These are phyloP conservation scores for Hippotragus niger DNA, from an alignment of 2,113 vertebrate genomes.

Conservation along the genomic window DNA sequence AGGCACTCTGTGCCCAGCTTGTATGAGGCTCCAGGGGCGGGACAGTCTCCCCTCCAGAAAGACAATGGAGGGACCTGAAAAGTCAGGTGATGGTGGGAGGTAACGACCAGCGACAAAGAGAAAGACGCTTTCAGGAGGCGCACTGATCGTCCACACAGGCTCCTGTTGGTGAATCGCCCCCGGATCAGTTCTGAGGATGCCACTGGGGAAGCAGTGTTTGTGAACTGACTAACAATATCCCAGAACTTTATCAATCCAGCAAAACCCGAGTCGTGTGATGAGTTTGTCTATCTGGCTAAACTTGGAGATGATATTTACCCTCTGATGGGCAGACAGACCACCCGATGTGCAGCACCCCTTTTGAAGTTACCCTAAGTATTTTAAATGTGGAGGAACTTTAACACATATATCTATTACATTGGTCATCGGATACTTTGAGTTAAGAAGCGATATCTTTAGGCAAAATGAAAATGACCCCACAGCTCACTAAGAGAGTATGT, in stretches of 20 bases:
- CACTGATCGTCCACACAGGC: fast-evolving
- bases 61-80: fast-evolving
- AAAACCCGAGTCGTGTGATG: background rate
- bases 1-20: fast-evolving
- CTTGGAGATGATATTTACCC: background rate
- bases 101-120: background rate
- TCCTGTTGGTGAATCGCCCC: fast-evolving
- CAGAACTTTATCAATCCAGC: background rate
- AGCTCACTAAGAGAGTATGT: fast-evolving
- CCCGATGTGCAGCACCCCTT: fast-evolving
- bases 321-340: background rate
- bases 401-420: fast-evolving
- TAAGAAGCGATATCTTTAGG: fast-evolving
- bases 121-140: too few species aligned
- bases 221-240: fast-evolving
- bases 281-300: background rate
- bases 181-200: fast-evolving
- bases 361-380: fast-evolving
- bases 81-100: fast-evolving
- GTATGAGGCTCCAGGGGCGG: fast-evolving
- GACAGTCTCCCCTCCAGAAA: fast-evolving
- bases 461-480: fast-evolving
- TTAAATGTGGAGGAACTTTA: background rate
- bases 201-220: background rate
- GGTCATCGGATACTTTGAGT: background rate